Conservation (phyloP, 2,888 invertebrate species). For the Agriopis aurantiaria region DNA sequence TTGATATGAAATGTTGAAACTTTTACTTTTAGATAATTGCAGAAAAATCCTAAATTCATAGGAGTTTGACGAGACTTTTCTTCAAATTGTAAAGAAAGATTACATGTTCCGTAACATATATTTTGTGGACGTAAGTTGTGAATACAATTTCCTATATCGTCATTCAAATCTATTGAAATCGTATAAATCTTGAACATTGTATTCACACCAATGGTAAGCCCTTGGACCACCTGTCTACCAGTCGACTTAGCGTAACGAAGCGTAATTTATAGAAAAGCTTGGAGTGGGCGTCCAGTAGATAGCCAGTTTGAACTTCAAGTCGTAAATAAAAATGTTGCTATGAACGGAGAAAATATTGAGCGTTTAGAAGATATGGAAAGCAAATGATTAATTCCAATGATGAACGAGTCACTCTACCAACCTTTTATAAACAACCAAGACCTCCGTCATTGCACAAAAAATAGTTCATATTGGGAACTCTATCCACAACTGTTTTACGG, state of each 20-base stretch:
- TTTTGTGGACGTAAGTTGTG: not conserved
- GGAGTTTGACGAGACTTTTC: no score
- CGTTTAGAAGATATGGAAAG: conserved; percentile 18
- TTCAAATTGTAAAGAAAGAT: no score
- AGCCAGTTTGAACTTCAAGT: conserved; percentile 30
- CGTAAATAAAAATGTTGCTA: conserved; percentile 35
- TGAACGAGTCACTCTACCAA: conserved; percentile 10
- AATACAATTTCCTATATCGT: not conserved
- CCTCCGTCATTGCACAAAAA: conserved; percentile 16
- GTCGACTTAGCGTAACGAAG: conserved; percentile 75
- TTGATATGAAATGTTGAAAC: no score
- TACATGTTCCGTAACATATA: no score
- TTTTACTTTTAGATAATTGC: no score
- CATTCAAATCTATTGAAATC: conserved; percentile 11
- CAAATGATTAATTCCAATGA: conserved; percentile 25
- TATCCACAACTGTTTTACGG: no score
- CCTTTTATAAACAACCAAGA: conserved; percentile 17
- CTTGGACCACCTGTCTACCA: conserved; percentile 72
- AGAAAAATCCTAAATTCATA: no score
- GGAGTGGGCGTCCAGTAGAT: conserved; percentile 32
- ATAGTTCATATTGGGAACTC: no score
- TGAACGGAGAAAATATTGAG: conserved; percentile 31
- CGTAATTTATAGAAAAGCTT: conserved; percentile 73
- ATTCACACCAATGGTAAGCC: conserved; percentile 24
- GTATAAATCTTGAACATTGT: conserved; percentile 11